Evolutionary conservation across 2,888 invertebrate species (phyloP).

Genomic region (Orchestes rusci): DNA sequence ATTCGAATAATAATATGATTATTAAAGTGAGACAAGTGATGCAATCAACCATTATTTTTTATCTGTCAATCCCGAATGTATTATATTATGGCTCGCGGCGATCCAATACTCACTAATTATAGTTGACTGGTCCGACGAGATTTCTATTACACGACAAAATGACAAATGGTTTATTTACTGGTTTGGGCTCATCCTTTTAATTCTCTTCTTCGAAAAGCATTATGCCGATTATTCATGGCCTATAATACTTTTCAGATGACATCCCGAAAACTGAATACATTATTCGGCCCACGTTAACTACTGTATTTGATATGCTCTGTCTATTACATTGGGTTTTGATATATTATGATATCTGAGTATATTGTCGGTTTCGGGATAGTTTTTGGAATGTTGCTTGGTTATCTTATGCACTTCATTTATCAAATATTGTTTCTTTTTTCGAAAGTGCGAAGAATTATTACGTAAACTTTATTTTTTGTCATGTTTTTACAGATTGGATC

Average conservation of each 20-base stretch:
- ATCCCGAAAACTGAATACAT: too few species aligned
- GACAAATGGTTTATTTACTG: conserved; percentile 25
- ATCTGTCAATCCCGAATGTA: conserved; percentile 27
- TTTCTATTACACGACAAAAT: conserved; percentile 25
- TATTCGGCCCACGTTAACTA: too few species aligned
- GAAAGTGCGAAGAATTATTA: too few species aligned
- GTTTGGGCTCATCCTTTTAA: conserved; percentile 18
- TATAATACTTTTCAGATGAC: conserved; percentile 16
- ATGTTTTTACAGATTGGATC: too few species aligned
- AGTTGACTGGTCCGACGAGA: conserved; percentile 29
- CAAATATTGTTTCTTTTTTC: too few species aligned
- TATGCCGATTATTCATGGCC: conserved; percentile 11
- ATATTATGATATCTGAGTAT: too few species aligned
- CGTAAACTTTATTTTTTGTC: too few species aligned
- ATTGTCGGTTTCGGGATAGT: too few species aligned
- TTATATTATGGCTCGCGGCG: conserved; percentile 23
- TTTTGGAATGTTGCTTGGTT: too few species aligned
- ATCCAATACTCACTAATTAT: conserved; percentile 39
- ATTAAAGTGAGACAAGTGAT: conserved; percentile 38
- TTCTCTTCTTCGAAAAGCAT: conserved; percentile 20
- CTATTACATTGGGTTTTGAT: too few species aligned
- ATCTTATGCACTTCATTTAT: too few species aligned
- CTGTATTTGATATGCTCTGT: too few species aligned
- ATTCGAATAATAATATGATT: conserved; percentile 37
- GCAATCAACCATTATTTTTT: conserved; percentile 35